phyloP scores from a whole-genome alignment of 2,797 vertebrate genomes.

The Alosa sapidissima region DNA sequence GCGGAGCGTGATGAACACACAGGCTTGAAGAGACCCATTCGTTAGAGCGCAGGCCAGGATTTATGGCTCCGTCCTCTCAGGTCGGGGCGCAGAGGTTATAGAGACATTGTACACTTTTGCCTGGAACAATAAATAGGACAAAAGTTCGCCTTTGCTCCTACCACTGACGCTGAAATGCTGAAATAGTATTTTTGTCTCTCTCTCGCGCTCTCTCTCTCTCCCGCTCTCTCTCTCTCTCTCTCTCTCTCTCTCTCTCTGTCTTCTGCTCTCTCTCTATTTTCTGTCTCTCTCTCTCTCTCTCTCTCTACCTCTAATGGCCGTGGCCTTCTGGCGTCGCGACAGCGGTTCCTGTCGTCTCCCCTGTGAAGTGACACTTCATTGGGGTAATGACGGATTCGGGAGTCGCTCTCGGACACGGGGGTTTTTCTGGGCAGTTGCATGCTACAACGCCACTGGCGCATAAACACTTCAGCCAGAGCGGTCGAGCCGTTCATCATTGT shows the following conservation, averaged over 20 bases:
- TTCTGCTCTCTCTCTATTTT: neutral
- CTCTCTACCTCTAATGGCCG: neutral
- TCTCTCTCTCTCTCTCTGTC: neutral
- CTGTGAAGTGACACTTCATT: neutral
- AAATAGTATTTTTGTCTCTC: neutral
- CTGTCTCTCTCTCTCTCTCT: neutral
- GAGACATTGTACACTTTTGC: slow-evolving; percentile 69
- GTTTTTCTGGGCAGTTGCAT: slow-evolving; percentile 65
- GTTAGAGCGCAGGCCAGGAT: slow-evolving; percentile 67
- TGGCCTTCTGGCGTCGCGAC: neutral
- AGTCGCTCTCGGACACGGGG: too few species aligned
- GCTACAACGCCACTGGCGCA: slow-evolving; percentile 75
- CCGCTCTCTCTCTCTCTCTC: neutral
- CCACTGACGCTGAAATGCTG: slow-evolving; percentile 3
- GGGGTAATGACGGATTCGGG: slow-evolving; percentile 20
- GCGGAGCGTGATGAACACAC: slow-evolving; percentile 89
- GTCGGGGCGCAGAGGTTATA: slow-evolving; percentile 70
- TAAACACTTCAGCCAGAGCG: slow-evolving; percentile 75
- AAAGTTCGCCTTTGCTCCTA: slow-evolving; percentile 42
- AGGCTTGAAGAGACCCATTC: slow-evolving; percentile 90
- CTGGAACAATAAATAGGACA: slow-evolving; percentile 73
- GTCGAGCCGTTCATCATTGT: slow-evolving; percentile 73
- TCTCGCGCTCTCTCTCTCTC: too few species aligned
- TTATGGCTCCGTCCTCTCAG: slow-evolving; percentile 72
- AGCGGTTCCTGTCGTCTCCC: neutral